phyloP scores from a whole-genome alignment of 2,113 vertebrate species.

The Casuarius casuarius region DNA sequence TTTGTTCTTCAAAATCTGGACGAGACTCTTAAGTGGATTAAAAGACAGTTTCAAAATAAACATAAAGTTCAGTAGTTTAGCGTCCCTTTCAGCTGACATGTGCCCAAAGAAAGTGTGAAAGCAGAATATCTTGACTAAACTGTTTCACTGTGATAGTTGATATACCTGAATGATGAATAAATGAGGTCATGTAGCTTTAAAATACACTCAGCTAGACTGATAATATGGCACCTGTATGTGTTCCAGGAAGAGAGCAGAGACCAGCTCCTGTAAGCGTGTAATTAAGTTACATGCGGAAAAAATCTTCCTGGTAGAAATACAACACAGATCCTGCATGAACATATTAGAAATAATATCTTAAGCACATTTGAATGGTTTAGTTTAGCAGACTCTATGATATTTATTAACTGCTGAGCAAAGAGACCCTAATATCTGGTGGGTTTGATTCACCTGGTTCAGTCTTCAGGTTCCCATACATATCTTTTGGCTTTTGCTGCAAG shows the following conservation, averaged over 20 bases:
- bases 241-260: neutral
- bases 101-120: neutral
- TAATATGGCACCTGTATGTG: neutral
- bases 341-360: neutral
- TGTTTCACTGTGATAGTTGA: neutral
- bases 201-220: neutral
- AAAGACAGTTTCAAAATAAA: constrained; percentile 49
- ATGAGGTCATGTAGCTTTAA: neutral
- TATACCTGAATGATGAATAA: constrained; percentile 16
- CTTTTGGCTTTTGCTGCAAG: neutral
- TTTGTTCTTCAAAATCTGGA: constrained; percentile 50
- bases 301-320: neutral
- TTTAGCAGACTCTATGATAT: neutral
- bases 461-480: neutral
- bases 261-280: neutral
- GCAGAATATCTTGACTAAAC: neutral
- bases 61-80: constrained; percentile 21
- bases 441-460: neutral
- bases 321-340: neutral
- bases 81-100: neutral
- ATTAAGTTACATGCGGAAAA: neutral
- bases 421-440: neutral
- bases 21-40: constrained; percentile 16
- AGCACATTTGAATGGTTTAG: neutral
- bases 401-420: neutral